A percentile compares a stretch with the other conserved stretches of the same genome.
Conservation (phyloP, 92 coral and sea anemone species). For the Montipora capitata region DNA sequence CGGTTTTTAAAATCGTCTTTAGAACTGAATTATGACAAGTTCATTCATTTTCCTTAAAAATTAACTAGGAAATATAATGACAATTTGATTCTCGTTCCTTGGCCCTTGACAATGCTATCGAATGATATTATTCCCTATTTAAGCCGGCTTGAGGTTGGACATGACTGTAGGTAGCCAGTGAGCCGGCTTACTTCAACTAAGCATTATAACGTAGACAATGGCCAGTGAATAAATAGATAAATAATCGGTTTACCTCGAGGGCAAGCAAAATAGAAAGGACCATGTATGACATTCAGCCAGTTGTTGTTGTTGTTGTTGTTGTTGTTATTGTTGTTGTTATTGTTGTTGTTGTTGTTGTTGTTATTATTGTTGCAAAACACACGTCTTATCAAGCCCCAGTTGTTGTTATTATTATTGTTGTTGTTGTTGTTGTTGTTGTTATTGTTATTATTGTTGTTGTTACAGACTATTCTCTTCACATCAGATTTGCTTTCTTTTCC, state of each 20-base stretch:
- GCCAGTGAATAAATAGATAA: too few species aligned
- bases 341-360: slow-evolving; percentile 28
- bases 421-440: not conserved
- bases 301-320: slow-evolving; percentile 18
- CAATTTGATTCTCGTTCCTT: too few species aligned
- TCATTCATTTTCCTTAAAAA: too few species aligned
- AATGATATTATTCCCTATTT: too few species aligned
- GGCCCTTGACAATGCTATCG: too few species aligned
- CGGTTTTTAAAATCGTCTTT: too few species aligned
- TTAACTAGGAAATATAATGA: too few species aligned
- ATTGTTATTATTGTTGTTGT: slow-evolving; percentile 18
- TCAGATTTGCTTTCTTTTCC: slow-evolving; percentile 15
- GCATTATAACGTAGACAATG: too few species aligned
- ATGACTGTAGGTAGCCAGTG: too few species aligned
- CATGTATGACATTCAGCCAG: not conserved
- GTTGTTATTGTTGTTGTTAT: slow-evolving; percentile 10
- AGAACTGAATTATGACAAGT: too few species aligned
- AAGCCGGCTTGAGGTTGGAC: too few species aligned
- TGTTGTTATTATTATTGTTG: slow-evolving; percentile 30
- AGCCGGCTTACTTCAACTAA: too few species aligned
- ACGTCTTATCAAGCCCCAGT: slow-evolving; percentile 19
- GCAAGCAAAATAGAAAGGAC: slow-evolving; percentile 7
- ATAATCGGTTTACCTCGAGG: slow-evolving; percentile 3
- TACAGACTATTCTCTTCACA: slow-evolving; percentile 14
- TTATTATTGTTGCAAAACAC: slow-evolving; percentile 28